These are phyloP conservation scores for Lycophotia porphyrea DNA, from an alignment of 2,888 invertebrate species.

Conservation along the genomic window DNA sequence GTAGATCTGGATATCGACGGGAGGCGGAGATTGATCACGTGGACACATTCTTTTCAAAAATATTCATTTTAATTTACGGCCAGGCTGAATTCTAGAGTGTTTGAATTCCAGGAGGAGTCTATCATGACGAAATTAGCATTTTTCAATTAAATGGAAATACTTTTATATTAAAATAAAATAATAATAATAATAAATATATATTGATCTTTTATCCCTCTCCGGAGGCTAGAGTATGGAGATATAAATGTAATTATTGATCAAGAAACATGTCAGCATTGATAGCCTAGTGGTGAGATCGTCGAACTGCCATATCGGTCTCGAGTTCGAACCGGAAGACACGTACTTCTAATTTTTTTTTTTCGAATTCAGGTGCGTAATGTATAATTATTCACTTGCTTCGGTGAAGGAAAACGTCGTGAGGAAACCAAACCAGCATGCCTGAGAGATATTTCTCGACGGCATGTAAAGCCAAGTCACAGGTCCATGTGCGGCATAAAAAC, in stretches of 20 bases:
- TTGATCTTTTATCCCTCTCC: not conserved
- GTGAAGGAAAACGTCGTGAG: no score
- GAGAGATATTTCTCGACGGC: no score
- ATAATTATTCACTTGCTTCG: no score
- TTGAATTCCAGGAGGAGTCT: not conserved
- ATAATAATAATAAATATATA: not conserved
- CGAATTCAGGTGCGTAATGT: no score
- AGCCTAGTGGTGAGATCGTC: no score
- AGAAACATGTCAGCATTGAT: not conserved
- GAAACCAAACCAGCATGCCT: no score
- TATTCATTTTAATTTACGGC: not conserved
- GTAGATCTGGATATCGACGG: not conserved
- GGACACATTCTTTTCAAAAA: not conserved
- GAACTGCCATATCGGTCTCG: no score
- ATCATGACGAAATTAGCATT: conserved; percentile 7
- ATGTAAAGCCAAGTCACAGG: no score
- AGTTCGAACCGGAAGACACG: no score
- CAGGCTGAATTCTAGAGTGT: not conserved
- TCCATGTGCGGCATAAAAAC: no score
- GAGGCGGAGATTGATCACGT: not conserved
- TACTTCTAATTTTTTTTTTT: no score
- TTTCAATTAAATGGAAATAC: not conserved
- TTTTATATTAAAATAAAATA: no score
- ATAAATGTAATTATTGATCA: not conserved
- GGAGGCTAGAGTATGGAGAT: not conserved